phyloP scores from a whole-genome alignment of 2,888 invertebrate species.

The Prosapia bicincta region DNA sequence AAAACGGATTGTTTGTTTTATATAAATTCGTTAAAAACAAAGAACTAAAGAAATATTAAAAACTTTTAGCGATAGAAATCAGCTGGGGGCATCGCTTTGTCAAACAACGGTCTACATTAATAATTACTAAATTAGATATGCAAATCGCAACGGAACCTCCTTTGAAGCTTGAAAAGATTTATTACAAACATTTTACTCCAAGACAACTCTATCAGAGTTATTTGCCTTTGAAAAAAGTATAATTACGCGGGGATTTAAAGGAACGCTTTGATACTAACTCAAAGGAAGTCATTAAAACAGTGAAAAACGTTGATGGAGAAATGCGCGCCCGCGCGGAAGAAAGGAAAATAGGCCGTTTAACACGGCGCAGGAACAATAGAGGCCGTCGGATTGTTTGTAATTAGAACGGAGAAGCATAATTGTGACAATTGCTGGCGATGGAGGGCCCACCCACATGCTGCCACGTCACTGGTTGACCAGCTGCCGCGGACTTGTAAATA shows the following conservation, averaged over 20 bases:
- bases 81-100: too few relatives aligned
- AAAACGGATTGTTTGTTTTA: too few relatives aligned
- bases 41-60: too few relatives aligned
- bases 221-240: background rate
- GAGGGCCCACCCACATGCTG: background rate
- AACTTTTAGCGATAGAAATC: too few relatives aligned
- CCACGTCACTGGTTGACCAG: background rate
- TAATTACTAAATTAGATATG: background rate
- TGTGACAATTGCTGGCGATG: slow-evolving; percentile 18
- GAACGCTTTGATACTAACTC: background rate
- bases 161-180: background rate
- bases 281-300: slow-evolving; percentile 2
- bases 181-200: background rate
- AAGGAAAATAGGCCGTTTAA: background rate
- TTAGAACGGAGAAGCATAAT: background rate
- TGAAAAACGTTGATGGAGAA: background rate
- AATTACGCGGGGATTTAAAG: background rate
- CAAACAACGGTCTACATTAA: too few relatives aligned
- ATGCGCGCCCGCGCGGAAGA: background rate
- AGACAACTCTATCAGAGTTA: background rate
- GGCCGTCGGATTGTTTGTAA: background rate
- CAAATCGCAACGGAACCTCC: background rate
- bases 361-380: background rate
- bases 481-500: slow-evolving; percentile 10
- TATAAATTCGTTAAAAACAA: too few relatives aligned